Base-by-base conservation (phyloP, 1,140 invertebrate species). In the Ptiloglossa arizonensis region DNA sequence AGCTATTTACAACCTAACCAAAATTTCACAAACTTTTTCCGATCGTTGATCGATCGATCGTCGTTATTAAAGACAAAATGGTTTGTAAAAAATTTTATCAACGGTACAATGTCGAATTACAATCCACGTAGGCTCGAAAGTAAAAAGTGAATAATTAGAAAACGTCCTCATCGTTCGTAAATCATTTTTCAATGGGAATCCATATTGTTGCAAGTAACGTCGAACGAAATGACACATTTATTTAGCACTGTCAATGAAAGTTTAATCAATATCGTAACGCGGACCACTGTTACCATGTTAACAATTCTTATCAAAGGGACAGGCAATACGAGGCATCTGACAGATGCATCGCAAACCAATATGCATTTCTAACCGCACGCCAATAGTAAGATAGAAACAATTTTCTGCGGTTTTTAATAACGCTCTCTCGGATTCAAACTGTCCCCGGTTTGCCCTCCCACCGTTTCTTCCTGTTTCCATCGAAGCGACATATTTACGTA, bases 261-360 rank as follows among this genome's bases (percentile, higher is more conserved):
- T 66, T 66, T 56, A 69, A 69, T 44, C 50, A 56, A 56, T 57
- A 69, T 44, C 67, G 17, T 54, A 44, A 29, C 32, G 22, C 50
- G 5, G 44, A 66, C 27, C 8, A 46, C 3, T 5, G 52, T 38
- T 29, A 11, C 24, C 50, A 0, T 41, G 22, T 29, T 29, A 69
- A 57, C 35, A 56, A 69, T 69, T n/a, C 24, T 44, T 50, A 50
- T 32, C 67, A 15, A 27, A 32, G 17, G 24, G 35, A 57, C 29
- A 29, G 38, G 0, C 22, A 11, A 57, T 29, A 38, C 22, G 32
- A 54, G 17, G n/a, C 24, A 17, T 11, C 32, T 4, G 50, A 27
- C 17, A 11, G 22, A 32, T 52, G 52, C 32, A 1, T 54, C n/a
- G 27, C 50, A 27, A 27, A 41, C 38, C 22, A 29, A n/a, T 27